phyloP scores from a whole-genome alignment of 1,140 invertebrate genomes.

The Drosophila parvula region DNA sequence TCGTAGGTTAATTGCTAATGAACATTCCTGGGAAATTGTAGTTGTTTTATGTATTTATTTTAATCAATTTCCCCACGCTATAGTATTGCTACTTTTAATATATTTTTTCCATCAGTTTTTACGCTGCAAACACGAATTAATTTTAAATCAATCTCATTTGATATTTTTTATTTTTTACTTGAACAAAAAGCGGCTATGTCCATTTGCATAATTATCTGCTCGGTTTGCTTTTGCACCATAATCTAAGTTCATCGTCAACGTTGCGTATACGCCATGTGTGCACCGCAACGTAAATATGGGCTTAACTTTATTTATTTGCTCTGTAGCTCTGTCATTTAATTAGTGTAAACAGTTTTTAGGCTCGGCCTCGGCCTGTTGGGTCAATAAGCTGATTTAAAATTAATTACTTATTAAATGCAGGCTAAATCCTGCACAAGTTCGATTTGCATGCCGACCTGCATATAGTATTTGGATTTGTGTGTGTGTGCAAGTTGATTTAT shows the following conservation, averaged over 20 bases:
- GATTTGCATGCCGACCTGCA: background rate
- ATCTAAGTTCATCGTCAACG: conserved; percentile 24
- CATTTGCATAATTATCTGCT: conserved; percentile 31
- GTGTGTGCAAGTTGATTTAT: conserved; percentile 40
- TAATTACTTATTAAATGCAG: conserved; percentile 58
- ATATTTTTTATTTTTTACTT: background rate
- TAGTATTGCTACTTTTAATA: too few species aligned
- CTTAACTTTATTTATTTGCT: conserved; percentile 38
- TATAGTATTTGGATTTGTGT: background rate
- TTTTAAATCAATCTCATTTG: background rate
- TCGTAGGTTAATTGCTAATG: too few species aligned
- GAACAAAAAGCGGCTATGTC: background rate
- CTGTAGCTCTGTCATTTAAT: conserved; percentile 46
- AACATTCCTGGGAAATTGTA: too few species aligned
- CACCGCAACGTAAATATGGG: conserved; percentile 37
- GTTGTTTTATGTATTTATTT: too few species aligned
- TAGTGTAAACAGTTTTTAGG: conserved; percentile 58
- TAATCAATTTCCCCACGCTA: too few species aligned
- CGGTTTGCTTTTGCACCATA: conserved; percentile 20
- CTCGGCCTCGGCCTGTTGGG: conserved; percentile 5
- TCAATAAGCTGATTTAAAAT: conserved; percentile 55
- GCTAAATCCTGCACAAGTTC: conserved; percentile 6
- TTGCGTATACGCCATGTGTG: conserved; percentile 51
- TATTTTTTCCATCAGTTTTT: background rate
- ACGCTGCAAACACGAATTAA: background rate